Evolutionary conservation across 2,113 vertebrate species (phyloP), one percentile per base, ranked within the genome.

Genomic region (Ceyx melanurus): DNA sequence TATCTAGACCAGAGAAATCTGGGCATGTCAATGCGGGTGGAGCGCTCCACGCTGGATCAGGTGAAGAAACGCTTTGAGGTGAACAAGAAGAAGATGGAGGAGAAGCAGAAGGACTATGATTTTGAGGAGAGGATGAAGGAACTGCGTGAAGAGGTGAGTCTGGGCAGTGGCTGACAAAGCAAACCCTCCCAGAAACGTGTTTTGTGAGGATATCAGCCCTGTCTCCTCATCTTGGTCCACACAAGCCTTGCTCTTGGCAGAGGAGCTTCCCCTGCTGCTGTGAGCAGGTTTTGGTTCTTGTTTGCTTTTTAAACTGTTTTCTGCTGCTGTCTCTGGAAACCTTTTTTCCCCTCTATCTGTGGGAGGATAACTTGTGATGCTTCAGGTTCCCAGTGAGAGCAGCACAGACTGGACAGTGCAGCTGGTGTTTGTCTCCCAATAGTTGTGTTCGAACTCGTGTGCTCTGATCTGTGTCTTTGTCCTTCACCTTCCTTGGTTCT

Each of bases 61-160:
- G 99, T 99, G 86, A 99, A 99, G 96, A 99, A 99, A 75, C 98
- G 99, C 28, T 99, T 99, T 65, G 99, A 99, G 92, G 98, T 98
- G 67, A 99, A 99, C 95, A 99, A 99, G 97, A 99, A 99, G 96
- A 99, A 99, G 90, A 97, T 99, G 98, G 99, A 99, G 97, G 99
- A 99, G 97, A 99, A 99, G 68, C 98, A 99, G 97, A 99, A 99
- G 88, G 99, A 99, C 94, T 99, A 99, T 76, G 99, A 99, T 97
- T 99, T 99, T 82, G 99, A 99, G 93, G 99, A 99, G 97, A 98
- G 99, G 70, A 98, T 99, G 99, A 99, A 99, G 96, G 99, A 99
- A 68, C 98, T 99, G 48, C 95, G 99, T 15, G 99, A 99, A 94
- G 99, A 99, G 98, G 99, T 99, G 90, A 97, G 97, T 54, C n/a